Base-by-base conservation (phyloP, 2,888 invertebrate species). In the Lasioglossum calceatum region DNA sequence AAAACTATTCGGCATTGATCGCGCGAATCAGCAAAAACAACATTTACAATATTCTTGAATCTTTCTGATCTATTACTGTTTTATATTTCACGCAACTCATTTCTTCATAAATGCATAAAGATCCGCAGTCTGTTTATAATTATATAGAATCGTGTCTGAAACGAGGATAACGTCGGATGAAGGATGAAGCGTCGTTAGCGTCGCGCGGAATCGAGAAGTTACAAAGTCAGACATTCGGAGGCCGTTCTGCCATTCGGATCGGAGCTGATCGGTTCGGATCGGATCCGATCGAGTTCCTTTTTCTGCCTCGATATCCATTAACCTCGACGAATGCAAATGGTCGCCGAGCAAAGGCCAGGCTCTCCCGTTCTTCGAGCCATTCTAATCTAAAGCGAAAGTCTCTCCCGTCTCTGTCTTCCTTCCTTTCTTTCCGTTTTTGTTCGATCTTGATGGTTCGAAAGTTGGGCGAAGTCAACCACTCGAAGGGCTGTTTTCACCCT, bases 311-410 rank as follows among this genome's bases (percentile, higher is more conserved):
- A 84, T 86, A 84, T 84, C 84, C 84, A 80, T 84, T 86, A 84
- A 85, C 85, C 78, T 85, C 85, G 54, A 79, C 85, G 71, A 84
- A 86, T 84, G 86, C 85, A 85, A 87, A 86, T 85, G 75, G 44
- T 80, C 79, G 77, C n/a, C 50, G 87, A 72, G 83, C 83, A 86
- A 83, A 87, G 87, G 87, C 86, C 80, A 83, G 78, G 80, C 79
- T 86, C 86, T 83, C 84, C 50, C 64, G 79, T 82, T 88, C 80
- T 78, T 79, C 82, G 79, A 82, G 83, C 87, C 86, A 86, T 87
- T 89, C 90, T 83, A 85, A 86, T 87, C 72, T 85, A 67, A 85
- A 83, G 89, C 88, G 90, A 89, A 89, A 89, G 89, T 89, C 87
- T 81, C 61, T 14, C 23, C 85, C 81, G 78, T 70, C 76, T 73